Evolutionary conservation across 2,113 vertebrate species (phyloP).

Genomic region (Plecturocebus donacophilus): DNA sequence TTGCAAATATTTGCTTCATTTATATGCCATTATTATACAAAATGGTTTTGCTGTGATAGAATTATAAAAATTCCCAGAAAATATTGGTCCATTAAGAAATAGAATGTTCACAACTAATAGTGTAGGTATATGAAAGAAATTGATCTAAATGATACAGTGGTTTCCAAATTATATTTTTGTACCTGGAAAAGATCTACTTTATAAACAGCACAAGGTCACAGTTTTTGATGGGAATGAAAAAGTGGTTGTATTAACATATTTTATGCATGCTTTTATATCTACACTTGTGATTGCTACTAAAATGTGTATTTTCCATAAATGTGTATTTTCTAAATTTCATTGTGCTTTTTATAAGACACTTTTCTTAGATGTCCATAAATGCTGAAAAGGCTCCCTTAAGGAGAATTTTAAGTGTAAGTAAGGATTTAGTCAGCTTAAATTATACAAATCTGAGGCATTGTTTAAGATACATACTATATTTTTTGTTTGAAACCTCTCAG

Average conservation of each 20-base stretch:
- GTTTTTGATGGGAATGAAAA: conserved; percentile 3
- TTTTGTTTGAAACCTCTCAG: neutral
- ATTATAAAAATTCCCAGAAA: neutral
- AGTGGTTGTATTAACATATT: neutral
- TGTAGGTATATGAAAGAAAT: neutral
- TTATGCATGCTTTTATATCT: neutral
- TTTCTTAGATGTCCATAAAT: neutral
- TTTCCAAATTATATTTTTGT: conserved; percentile 26
- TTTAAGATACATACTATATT: neutral
- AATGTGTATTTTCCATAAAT: neutral
- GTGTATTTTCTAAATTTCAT: neutral
- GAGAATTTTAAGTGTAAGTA: conserved; percentile 14
- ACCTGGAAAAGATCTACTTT: conserved; percentile 9
- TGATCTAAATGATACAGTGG: neutral
- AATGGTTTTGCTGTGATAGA: neutral
- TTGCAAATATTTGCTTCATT: neutral
- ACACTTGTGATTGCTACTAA: neutral
- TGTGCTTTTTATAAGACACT: neutral
- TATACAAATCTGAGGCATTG: neutral
- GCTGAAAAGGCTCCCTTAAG: neutral
- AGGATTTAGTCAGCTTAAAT: neutral
- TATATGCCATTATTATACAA: neutral
- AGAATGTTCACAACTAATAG: neutral
- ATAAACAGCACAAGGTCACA: neutral
- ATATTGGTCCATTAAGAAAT: neutral